Base-by-base conservation (phyloP, 2,888 invertebrate genomes). In the Patella caerulea region DNA sequence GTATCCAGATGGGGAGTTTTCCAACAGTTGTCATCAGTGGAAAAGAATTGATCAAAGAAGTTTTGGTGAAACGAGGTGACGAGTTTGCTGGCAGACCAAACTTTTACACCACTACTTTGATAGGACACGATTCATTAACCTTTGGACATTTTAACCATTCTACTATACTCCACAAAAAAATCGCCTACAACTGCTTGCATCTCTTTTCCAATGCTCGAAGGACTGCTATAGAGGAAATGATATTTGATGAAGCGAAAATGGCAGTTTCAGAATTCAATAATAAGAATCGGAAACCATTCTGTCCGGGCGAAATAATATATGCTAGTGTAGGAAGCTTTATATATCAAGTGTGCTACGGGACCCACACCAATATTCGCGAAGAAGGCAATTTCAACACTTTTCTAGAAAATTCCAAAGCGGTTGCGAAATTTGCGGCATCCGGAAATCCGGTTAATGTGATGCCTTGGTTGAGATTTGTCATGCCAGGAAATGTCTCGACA, bases 381-480 rank as follows among this genome's bases (percentile, higher is more conserved):
- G 77, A 79, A 19, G 70, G 76, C n/a, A 74, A 56, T 17, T 79
- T 74, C 45, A n/a, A 19, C 15, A 5, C 14, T 11, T 19, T 75
- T 5, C 17, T 79, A 1, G 34, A 71, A 3, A 70, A 59, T n/a
- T 65, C 72, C 3, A 69, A 34, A 19, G 75, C 71, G 2, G 76
- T 81, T 34, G 17, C 24, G 5, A 74, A 79, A 7, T 77, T 79
- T 45, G 56, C 77, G 19, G 71, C 65, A 4, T 75, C 81, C 15
- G 84, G 83, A 17, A 84, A 83, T 72, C 82, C 81, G 2, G 73
- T 82, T 9, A 81, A 84, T 70, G 78, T 83, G 29, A 81, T 84
- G 79, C 83, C 84, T 1, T 84, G 81, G 82, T 73, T 79, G 54
- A 69, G 80, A 71, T 79, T 74, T 70, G 24, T 83, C 11, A 77